Conservation (phyloP, 2,113 vertebrate species). For the Candoia aspera region DNA sequence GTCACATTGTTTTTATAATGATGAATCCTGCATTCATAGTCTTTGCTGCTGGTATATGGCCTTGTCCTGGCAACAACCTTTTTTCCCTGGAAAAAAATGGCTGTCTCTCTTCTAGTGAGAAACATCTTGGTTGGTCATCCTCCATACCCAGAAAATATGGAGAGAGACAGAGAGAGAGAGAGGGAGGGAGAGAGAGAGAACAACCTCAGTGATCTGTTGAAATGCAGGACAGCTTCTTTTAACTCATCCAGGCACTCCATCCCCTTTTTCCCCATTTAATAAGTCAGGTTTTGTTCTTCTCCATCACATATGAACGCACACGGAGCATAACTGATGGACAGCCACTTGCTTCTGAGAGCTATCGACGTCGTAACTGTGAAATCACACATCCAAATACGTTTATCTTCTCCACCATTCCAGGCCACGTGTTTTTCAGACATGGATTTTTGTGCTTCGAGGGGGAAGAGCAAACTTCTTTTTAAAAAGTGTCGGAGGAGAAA, state of each 20-base stretch:
- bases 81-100: background rate
- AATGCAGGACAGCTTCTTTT: slow-evolving; percentile 28
- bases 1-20: background rate
- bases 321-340: slow-evolving; percentile 64
- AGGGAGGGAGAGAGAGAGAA: background rate
- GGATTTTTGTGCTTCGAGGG: slow-evolving; percentile 49
- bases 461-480: slow-evolving; percentile 61
- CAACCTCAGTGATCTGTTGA: slow-evolving; percentile 16
- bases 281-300: slow-evolving; percentile 55
- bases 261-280: slow-evolving; percentile 57
- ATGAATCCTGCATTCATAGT: background rate
- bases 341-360: slow-evolving; percentile 59
- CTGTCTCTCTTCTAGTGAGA: background rate
- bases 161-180: background rate
- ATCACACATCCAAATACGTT: slow-evolving; percentile 69
- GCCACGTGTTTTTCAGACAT: slow-evolving; percentile 14
- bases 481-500: slow-evolving; percentile 61
- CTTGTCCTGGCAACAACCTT: rapidly evolving
- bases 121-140: background rate
- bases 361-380: slow-evolving; percentile 57
- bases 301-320: slow-evolving; percentile 58
- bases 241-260: slow-evolving; percentile 48
- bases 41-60: background rate
- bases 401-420: slow-evolving; percentile 54
- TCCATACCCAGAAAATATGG: background rate